Conservation (phyloP, 2,888 invertebrate species). For the Geophilus truncorum region DNA sequence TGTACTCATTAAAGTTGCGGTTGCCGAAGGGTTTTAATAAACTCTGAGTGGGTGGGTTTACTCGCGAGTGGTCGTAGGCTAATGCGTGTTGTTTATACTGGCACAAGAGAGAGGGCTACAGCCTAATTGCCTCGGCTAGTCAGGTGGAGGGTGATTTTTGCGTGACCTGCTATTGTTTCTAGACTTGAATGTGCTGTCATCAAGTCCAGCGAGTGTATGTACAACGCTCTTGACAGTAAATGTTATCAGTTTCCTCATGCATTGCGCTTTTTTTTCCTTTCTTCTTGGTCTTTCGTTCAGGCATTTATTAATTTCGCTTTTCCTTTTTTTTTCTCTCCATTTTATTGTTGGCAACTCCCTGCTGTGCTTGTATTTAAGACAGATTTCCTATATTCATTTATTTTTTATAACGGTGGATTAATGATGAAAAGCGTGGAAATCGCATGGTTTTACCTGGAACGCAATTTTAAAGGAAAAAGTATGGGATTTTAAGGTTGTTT, state of each 20-base stretch:
- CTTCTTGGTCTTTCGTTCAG: background rate
- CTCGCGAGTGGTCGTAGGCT: background rate
- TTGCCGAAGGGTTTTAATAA: background rate
- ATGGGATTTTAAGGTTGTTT: no score
- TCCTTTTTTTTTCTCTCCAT: no score
- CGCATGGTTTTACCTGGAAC: no score
- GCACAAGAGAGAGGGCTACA: no score
- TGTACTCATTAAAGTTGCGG: background rate
- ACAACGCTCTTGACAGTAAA: background rate
- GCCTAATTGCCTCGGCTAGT: background rate
- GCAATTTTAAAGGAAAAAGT: no score
- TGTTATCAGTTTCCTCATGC: background rate
- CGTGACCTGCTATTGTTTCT: background rate
- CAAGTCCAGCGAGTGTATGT: background rate
- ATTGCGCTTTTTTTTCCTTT: background rate
- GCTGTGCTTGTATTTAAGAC: background rate
- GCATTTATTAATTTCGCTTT: no score
- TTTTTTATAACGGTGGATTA: background rate
- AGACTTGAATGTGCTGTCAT: background rate
- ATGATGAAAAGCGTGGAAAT: background rate
- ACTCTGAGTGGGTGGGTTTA: background rate
- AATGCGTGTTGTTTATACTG: background rate
- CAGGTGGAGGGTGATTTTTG: background rate
- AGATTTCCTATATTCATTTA: background rate
- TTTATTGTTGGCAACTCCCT: no score